These are phyloP conservation scores for Malurus cyaneus DNA, from an alignment of 2,113 vertebrate genomes.

Conservation along the genomic window DNA sequence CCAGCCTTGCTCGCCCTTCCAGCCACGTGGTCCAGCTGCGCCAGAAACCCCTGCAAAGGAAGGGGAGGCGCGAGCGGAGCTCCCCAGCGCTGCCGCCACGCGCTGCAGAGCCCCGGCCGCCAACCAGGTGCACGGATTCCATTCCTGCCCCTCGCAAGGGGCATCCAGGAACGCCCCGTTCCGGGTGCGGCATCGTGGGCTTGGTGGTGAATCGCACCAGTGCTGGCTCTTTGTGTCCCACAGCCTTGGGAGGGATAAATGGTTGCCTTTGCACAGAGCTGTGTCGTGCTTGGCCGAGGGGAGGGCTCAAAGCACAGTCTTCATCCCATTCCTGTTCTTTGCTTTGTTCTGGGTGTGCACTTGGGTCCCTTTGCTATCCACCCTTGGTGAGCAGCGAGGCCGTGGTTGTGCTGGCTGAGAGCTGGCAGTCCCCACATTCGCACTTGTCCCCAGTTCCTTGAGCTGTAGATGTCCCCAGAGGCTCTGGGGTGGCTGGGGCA, in stretches of 20 bases:
- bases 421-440: background rate
- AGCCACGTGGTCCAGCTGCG: constrained; percentile 30
- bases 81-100: background rate
- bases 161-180: background rate
- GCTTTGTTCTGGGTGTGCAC: fast-evolving
- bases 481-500: background rate
- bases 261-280: background rate
- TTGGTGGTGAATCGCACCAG: background rate
- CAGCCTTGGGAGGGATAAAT: background rate
- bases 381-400: background rate
- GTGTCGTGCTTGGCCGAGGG: background rate
- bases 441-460: background rate
- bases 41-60: constrained; percentile 51
- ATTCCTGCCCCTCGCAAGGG: background rate
- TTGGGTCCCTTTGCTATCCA: fast-evolving
- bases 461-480: background rate
- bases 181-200: fast-evolving
- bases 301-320: background rate
- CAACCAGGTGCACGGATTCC: background rate
- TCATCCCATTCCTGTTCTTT: background rate
- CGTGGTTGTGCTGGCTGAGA: fast-evolving
- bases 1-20: background rate
- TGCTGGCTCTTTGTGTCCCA: fast-evolving
- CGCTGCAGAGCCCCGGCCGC: background rate
- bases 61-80: constrained; percentile 38